phyloP scores from a whole-genome alignment of 2,113 vertebrate genomes.

The Cygnus atratus region DNA sequence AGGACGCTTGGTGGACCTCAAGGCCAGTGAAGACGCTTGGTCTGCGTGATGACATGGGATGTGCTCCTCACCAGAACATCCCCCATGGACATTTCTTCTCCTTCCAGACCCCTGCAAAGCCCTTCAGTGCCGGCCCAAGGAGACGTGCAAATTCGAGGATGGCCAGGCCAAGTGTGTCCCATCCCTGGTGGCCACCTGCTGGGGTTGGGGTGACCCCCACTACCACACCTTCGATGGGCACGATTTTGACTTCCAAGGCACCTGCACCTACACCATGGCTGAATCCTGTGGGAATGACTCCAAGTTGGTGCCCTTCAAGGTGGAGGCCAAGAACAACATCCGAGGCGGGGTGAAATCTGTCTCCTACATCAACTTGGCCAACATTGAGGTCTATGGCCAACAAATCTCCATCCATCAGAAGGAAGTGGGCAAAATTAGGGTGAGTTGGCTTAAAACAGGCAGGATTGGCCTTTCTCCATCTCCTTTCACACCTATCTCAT shows the following conservation, averaged over 20 bases:
- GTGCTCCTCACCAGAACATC: neutral
- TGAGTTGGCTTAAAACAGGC: constrained; percentile 46
- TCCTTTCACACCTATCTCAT: neutral
- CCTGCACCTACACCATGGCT: constrained; percentile 78
- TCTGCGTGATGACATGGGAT: neutral
- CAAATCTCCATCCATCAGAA: constrained; percentile 72
- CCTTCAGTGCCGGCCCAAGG: constrained; percentile 76
- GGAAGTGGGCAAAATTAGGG: constrained; percentile 78
- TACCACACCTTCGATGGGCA: constrained; percentile 75
- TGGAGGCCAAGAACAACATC: constrained; percentile 83
- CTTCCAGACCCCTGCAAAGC: constrained; percentile 80
- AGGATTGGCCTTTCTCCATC: neutral
- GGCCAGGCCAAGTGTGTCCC: constrained; percentile 76
- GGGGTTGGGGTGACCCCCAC: constrained; percentile 79
- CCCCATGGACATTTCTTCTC: neutral
- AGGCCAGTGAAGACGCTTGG: rapidly evolving
- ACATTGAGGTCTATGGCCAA: constrained; percentile 65
- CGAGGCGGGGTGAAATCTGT: constrained; percentile 67
- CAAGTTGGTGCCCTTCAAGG: constrained; percentile 76
- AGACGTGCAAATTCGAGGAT: constrained; percentile 70
- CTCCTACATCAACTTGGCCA: constrained; percentile 77
- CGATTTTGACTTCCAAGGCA: constrained; percentile 78
- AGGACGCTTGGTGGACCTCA: neutral
- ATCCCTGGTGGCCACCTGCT: constrained; percentile 62
- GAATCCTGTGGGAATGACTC: constrained; percentile 61